Evolutionary conservation across 1,140 invertebrate species (phyloP).

Genomic region (Heliconius melpomene): DNA sequence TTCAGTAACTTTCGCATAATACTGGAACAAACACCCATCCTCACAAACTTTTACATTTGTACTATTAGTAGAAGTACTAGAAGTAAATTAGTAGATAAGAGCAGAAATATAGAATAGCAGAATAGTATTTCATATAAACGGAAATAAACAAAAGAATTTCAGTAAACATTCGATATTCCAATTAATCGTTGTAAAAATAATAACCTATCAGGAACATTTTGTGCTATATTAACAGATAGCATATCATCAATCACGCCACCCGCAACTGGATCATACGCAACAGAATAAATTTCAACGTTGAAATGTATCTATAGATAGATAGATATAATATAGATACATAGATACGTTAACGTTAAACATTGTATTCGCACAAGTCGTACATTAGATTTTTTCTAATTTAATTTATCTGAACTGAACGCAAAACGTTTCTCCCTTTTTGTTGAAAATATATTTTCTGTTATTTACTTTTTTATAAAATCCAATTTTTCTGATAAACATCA

Average conservation of each 20-base stretch:
- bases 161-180: neutral
- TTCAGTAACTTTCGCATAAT: neutral
- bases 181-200: conserved; percentile 20
- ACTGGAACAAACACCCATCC: too few species aligned
- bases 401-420: neutral
- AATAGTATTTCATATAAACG: neutral
- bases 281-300: conserved; percentile 4
- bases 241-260: conserved; percentile 23
- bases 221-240: conserved; percentile 10
- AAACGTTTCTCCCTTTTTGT: neutral
- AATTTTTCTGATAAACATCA: too few species aligned
- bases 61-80: too few species aligned
- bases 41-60: too few species aligned
- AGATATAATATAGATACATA: neutral
- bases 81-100: too few species aligned
- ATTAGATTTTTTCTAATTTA: neutral
- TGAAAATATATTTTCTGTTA: too few species aligned
- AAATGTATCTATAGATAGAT: neutral
- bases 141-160: neutral
- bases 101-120: too few species aligned
- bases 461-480: too few species aligned
- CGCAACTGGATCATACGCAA: conserved; percentile 19
- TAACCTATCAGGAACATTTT: conserved; percentile 15
- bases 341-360: neutral
- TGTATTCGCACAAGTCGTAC: neutral